Conservation (phyloP, 2,888 invertebrate genomes). For the Blastobasis adustella region DNA sequence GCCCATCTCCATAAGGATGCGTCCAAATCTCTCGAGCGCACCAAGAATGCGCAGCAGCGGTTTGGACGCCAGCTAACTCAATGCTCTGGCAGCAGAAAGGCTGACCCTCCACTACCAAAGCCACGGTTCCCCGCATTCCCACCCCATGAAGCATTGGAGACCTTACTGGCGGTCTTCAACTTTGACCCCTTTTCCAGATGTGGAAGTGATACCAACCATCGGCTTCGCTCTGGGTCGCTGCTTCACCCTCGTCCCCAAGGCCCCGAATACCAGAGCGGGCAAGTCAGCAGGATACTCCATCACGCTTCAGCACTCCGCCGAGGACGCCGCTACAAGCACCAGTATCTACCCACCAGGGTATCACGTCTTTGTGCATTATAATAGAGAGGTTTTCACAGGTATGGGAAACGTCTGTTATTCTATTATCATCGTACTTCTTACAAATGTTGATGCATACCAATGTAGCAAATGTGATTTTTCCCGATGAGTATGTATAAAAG, state of each 20-base stretch:
- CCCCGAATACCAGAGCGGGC: constrained; percentile 49
- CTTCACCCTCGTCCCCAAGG: constrained; percentile 71
- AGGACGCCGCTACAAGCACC: constrained; percentile 37
- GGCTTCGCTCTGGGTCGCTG: constrained; percentile 76
- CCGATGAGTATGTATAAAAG: no score
- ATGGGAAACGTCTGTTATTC: background rate
- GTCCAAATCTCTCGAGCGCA: no score
- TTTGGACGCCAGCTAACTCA: no score
- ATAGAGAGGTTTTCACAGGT: constrained; percentile 77
- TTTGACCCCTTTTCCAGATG: constrained; percentile 41
- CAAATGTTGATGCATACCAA: no score
- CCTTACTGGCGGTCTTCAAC: background rate
- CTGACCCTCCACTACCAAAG: no score
- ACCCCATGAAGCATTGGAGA: no score
- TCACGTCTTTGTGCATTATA: constrained; percentile 77
- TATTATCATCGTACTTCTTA: background rate
- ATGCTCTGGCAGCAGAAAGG: no score
- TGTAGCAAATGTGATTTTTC: no score
- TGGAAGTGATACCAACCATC: constrained; percentile 57
- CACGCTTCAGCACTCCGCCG: constrained; percentile 65
- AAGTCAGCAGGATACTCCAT: constrained; percentile 74
- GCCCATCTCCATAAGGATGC: no score
- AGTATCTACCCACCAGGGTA: constrained; percentile 68
- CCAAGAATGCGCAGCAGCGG: no score
- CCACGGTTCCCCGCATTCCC: no score